phyloP scores from a whole-genome alignment of 2,797 vertebrate species.

The Clamator glandarius region DNA sequence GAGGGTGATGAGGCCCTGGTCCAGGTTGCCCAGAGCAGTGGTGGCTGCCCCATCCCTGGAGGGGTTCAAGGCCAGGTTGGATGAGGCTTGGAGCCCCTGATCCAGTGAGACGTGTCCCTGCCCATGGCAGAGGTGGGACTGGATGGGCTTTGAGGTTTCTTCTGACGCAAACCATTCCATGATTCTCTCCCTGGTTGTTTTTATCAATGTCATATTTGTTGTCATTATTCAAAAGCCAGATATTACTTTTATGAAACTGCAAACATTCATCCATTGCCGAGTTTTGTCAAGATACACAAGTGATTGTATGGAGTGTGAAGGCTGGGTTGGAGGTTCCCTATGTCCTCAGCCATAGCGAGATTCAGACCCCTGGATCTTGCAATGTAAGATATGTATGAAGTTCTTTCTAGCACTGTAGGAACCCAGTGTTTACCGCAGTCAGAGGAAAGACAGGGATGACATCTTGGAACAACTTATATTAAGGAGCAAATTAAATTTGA shows the following conservation, averaged over 20 bases:
- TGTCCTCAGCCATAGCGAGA: background rate
- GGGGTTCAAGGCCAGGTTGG: too few relatives aligned
- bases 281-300: background rate
- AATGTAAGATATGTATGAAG: background rate
- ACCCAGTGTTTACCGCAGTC: background rate
- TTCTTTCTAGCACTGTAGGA: background rate
- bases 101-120: too few relatives aligned
- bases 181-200: too few relatives aligned
- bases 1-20: too few relatives aligned
- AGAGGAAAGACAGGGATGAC: background rate
- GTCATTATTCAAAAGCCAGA: background rate
- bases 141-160: too few relatives aligned
- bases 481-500: background rate
- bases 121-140: too few relatives aligned
- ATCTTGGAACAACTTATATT: background rate
- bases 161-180: too few relatives aligned
- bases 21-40: too few relatives aligned
- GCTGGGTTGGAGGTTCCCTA: background rate
- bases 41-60: too few relatives aligned
- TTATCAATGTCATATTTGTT: background rate
- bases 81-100: too few relatives aligned
- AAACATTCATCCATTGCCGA: background rate
- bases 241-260: background rate
- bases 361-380: background rate
- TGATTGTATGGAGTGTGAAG: background rate